These are phyloP conservation scores for Chelonia mydas DNA, from an alignment of 2,797 vertebrate genomes.

Conservation along the genomic window DNA sequence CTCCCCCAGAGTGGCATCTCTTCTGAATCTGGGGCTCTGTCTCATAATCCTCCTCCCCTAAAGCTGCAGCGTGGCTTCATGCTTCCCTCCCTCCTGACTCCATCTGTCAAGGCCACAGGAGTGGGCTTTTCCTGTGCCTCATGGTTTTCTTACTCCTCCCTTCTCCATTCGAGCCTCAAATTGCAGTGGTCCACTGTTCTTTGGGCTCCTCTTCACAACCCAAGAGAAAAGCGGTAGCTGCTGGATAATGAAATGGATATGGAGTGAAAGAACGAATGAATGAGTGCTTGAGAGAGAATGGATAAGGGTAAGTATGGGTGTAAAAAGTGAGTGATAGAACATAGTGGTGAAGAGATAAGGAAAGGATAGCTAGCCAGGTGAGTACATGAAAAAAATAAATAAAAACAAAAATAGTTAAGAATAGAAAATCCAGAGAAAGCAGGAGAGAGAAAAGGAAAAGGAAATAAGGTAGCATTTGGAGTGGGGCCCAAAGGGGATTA, in stretches of 20 bases:
- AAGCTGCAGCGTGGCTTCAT: not conserved
- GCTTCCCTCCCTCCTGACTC: not conserved
- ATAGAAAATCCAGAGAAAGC: not conserved
- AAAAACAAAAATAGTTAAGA: not conserved
- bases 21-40: not conserved
- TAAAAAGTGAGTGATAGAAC: not conserved
- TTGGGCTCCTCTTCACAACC: not conserved
- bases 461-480: not conserved
- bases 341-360: not conserved
- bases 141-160: not conserved
- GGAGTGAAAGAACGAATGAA: not conserved
- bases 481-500: not conserved
- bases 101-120: not conserved
- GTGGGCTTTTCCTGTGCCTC: not conserved
- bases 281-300: not conserved
- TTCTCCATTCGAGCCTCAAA: not conserved
- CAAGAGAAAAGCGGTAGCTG: not conserved
- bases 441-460: not conserved
- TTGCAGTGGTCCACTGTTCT: not conserved
- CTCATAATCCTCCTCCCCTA: conserved; percentile 18
- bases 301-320: not conserved
- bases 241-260: not conserved
- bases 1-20: not conserved
- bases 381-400: rapidly evolving
- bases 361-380: not conserved